Conservation (phyloP, 2,888 invertebrate species). For the Epinotia ramella region DNA sequence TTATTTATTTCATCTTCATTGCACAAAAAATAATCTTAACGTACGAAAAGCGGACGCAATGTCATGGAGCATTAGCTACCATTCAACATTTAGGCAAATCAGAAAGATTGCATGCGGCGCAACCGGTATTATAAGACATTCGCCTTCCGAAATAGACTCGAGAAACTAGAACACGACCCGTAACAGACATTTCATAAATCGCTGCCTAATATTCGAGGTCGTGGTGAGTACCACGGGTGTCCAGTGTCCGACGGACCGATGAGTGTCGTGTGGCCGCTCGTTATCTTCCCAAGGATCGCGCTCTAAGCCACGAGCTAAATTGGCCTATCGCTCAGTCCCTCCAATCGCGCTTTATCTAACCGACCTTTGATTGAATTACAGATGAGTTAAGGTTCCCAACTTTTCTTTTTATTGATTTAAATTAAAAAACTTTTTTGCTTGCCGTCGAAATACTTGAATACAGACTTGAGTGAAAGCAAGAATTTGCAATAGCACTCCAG, state of each 20-base stretch:
- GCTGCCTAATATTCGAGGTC: slow-evolving; percentile 57
- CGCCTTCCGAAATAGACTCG: no score
- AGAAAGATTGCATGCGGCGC: no score
- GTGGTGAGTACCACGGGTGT: slow-evolving; percentile 10
- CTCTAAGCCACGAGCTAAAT: slow-evolving; percentile 48
- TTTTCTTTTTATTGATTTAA: background rate
- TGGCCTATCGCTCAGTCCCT: slow-evolving; percentile 52
- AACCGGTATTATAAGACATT: no score
- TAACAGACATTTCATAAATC: slow-evolving; percentile 49
- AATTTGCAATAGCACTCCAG: slow-evolving; percentile 22
- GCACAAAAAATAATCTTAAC: no score
- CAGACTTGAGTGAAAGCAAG: slow-evolving; percentile 21
- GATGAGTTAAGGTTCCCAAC: background rate
- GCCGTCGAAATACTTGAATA: slow-evolving; percentile 4
- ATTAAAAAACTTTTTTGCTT: background rate
- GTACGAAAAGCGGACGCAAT: no score
- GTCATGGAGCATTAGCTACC: no score
- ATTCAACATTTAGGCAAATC: no score
- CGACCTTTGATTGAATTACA: slow-evolving; percentile 3
- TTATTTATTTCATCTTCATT: no score
- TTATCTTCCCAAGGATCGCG: slow-evolving; percentile 68
- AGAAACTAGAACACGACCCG: background rate
- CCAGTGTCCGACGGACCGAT: slow-evolving; percentile 18
- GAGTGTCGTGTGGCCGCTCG: slow-evolving; percentile 68
- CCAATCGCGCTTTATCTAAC: slow-evolving; percentile 48